Conservation (phyloP, 2,888 invertebrate species). For the Ophion costatus region DNA sequence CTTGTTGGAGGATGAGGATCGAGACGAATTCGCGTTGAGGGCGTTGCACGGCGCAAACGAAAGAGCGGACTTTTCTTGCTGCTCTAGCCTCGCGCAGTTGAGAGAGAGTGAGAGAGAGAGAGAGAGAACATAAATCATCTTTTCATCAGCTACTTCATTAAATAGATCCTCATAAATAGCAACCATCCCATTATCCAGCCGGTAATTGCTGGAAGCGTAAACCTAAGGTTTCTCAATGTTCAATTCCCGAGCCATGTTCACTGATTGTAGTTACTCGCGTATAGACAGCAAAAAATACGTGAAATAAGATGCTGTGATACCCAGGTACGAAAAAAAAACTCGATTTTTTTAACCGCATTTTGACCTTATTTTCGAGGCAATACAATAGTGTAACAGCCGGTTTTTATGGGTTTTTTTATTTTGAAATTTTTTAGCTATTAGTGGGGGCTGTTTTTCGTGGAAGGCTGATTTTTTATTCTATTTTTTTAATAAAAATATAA, state of each 20-base stretch:
- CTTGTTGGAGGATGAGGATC: slow-evolving; percentile 28
- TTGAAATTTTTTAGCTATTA: too few relatives aligned
- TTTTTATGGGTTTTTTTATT: too few relatives aligned
- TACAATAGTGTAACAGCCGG: too few relatives aligned
- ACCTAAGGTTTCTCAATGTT: slow-evolving; percentile 36
- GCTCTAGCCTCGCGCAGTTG: slow-evolving; percentile 2
- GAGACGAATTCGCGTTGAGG: slow-evolving; percentile 9
- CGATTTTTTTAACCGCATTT: neutral
- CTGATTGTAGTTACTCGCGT: neutral
- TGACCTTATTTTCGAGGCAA: too few relatives aligned
- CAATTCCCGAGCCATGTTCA: slow-evolving; percentile 57
- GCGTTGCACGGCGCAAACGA: slow-evolving; percentile 22
- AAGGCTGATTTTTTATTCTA: too few relatives aligned
- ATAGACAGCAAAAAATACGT: slow-evolving; percentile 6
- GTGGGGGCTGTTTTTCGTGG: too few relatives aligned
- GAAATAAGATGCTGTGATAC: slow-evolving; percentile 2
- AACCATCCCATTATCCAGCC: slow-evolving; percentile 72
- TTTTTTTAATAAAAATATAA: too few relatives aligned
- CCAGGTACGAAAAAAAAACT: slow-evolving; percentile 1
- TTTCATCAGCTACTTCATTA: slow-evolving; percentile 74
- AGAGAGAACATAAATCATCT: slow-evolving; percentile 65
- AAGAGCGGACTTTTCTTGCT: slow-evolving; percentile 37
- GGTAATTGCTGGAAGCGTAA: slow-evolving; percentile 55
- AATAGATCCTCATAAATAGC: slow-evolving; percentile 69
- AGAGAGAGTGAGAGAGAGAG: neutral